Base-by-base conservation (phyloP, 2,113 vertebrate genomes). In the Labrus mixtus region DNA sequence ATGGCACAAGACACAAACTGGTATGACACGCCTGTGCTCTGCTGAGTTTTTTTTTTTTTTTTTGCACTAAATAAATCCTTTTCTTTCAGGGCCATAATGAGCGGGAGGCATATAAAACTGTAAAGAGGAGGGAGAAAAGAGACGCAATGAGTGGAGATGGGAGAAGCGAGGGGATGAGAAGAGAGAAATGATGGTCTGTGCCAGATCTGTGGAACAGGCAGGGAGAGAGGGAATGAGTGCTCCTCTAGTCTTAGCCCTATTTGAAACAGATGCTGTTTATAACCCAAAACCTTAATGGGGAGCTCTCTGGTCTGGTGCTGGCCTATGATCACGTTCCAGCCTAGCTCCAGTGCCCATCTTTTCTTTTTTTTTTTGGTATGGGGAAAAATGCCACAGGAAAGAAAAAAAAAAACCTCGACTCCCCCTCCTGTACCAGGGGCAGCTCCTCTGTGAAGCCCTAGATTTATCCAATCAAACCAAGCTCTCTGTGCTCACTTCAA, bases 201-300 rank as follows among this genome's bases (percentile, higher is more conserved):
- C 86, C 89, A 90, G 89, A 84, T 90, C 77, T 89, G 77, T 82
- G 84, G 78, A 77, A 63, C 86, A 87, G 87, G 76, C 86, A 86
- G 84, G 69, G 89, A 89, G 66, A 87, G 73, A 87, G 82, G 76
- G 87, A 88, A 74, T 69, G 81, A 83, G 80, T 72, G 76, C 86
- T 87, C 85, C 78, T 81, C 85, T 82, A 82, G 75, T 88, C 81
- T 85, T 86, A 88, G 84, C 84, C 87, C 91, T 87, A 89, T 91
- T 91, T 91, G 88, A 93, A 93, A 92, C 93, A 94, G 90, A 94
- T 94, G 92, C 93, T 90, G 89, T 90, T 92, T 91, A 90, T 92
- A 92, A 90, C 91, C 89, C 87, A 86, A 85, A 90, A 90, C 91
- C 88, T 91, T 91, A 91, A 89, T 91, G 78, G 88, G 88, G 82